These are phyloP conservation scores for Cuculus canorus DNA, from an alignment of 2,797 vertebrate genomes.

Conservation along the genomic window DNA sequence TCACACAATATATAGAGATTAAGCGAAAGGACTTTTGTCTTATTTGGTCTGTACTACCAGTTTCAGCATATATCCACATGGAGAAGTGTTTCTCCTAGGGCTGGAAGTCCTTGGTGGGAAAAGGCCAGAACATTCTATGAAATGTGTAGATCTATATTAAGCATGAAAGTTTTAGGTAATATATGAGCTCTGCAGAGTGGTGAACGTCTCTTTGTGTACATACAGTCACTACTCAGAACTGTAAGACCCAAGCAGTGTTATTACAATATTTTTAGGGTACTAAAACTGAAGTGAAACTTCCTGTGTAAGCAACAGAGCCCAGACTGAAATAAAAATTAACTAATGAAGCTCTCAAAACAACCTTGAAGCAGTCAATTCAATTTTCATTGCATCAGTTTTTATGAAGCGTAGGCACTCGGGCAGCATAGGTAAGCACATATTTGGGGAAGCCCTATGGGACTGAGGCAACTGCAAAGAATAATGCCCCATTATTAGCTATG, in stretches of 20 bases:
- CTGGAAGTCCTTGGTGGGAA: background rate
- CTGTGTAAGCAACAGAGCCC: slow-evolving; percentile 49
- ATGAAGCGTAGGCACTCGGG: background rate
- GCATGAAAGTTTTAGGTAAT: background rate
- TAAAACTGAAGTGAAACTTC: slow-evolving; percentile 58
- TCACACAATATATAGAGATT: background rate
- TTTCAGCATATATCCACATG: background rate
- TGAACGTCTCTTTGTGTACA: slow-evolving; percentile 61
- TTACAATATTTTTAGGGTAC: slow-evolving; percentile 41
- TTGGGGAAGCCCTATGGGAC: slow-evolving; percentile 2
- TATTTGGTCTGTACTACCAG: background rate
- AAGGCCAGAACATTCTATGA: background rate
- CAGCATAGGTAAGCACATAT: background rate
- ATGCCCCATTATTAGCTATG: background rate
- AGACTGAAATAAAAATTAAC: slow-evolving; percentile 52
- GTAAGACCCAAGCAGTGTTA: background rate
- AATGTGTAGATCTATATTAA: background rate
- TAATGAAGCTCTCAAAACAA: slow-evolving; percentile 33
- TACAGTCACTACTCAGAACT: slow-evolving; percentile 28
- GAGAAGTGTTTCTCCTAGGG: background rate
- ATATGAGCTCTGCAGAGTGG: background rate
- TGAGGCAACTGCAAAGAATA: slow-evolving; percentile 33
- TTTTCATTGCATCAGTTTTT: slow-evolving; percentile 53
- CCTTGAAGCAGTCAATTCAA: slow-evolving; percentile 59
- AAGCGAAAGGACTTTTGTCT: background rate